Base-by-base conservation (phyloP, 1,140 invertebrate genomes). In the Drosophila serrata region DNA sequence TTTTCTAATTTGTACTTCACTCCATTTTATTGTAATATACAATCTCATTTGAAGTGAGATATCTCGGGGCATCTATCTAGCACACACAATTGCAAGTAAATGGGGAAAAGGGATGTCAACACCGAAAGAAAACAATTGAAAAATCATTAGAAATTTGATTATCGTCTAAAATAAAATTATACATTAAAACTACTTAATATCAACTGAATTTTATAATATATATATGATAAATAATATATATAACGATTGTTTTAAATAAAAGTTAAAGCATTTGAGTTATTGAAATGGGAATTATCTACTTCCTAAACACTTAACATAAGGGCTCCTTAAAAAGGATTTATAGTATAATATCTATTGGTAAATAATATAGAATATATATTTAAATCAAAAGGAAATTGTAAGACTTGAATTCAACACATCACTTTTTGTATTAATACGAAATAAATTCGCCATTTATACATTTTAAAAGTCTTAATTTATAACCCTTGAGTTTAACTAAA, bases 1-100 rank as follows among this genome's bases (percentile, higher is more conserved):
- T 91, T 91, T 91, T 91, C 87, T 91, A 91, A 91, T 91, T 91
- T 91, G 87, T 91, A 91, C 78, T 91, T 91, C 87, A 91, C 88
- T 91, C 75, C 81, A 88, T 88, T 88, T 88, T 88, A 91, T 91
- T 91, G 87, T 90, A 90, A 90, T 90, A 90, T 90, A 86, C 86
- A 90, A 90, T 90, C 87, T 91, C 87, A 91, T 91, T 91, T 91
- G 70, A 37, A 73, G 75, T 56, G 58, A 60, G 76, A 59, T 69
- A 79, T 79, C 80, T 82, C 45, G 63, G 59, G 63, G 57, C 72
- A 75, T 80, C 78, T 62, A 80, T 80, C 77, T 75, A 57, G 60
- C 39, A 57, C 51, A 74, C 48, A 67, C 63, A 59, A 68, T 55
- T 55, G 42, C 56, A 29, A 37, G 45, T 3, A 31, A 17, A 17